Evolutionary conservation across 2,113 vertebrate species (phyloP).

Genomic region (Lontra canadensis): DNA sequence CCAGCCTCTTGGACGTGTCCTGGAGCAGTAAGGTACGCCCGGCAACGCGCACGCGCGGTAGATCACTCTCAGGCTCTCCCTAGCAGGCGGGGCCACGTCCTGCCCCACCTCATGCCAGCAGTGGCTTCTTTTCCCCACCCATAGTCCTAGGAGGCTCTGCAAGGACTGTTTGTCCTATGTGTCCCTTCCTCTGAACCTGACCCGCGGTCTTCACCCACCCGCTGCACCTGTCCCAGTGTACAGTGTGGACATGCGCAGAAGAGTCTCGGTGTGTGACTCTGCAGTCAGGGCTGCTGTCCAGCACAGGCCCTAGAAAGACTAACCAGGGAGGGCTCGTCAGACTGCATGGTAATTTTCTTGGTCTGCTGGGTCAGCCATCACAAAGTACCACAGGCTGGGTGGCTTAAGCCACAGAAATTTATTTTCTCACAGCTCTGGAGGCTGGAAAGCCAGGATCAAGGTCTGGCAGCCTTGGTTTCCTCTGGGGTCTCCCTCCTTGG

Average conservation of each 20-base stretch:
- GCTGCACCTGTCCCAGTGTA: neutral
- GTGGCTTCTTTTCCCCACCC: too few species aligned
- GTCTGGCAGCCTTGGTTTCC: neutral
- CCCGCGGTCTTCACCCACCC: neutral
- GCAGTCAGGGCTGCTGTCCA: neutral
- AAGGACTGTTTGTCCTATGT: neutral
- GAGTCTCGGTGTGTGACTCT: neutral
- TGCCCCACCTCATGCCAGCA: too few species aligned
- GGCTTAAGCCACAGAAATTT: neutral
- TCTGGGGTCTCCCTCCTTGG: neutral
- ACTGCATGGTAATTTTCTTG: neutral
- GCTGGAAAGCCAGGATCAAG: neutral
- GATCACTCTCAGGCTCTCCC: neutral
- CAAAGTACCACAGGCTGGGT: neutral
- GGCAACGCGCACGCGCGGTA: neutral
- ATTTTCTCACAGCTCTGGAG: neutral
- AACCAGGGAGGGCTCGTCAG: neutral
- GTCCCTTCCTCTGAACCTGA: neutral
- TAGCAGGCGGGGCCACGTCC: neutral
- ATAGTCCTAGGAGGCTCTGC: neutral
- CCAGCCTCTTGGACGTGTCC: neutral
- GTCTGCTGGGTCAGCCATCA: neutral
- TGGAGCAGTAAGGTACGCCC: neutral
- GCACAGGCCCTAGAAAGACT: neutral
- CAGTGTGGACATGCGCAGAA: accelerated